phyloP scores from a whole-genome alignment of 1,140 invertebrate species.

The Pseudobourletiella spinata region DNA sequence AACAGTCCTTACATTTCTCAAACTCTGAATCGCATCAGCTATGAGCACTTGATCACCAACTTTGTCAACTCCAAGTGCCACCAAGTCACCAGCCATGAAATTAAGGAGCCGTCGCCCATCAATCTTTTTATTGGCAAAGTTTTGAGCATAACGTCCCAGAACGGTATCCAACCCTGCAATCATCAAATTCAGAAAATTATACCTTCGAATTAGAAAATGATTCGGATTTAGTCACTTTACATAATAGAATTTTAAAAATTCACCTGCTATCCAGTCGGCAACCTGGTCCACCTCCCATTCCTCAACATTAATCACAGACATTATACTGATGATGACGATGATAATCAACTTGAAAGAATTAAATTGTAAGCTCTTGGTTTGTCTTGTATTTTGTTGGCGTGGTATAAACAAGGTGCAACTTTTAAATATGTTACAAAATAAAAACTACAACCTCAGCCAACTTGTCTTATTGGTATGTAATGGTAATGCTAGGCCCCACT shows the following conservation, averaged over 20 bases:
- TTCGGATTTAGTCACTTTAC: background rate
- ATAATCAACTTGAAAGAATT: background rate
- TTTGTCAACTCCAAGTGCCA: conserved; percentile 16
- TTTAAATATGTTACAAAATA: too few relatives aligned
- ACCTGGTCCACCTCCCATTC: conserved; percentile 26
- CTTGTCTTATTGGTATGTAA: too few relatives aligned
- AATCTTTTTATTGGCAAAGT: conserved; percentile 12
- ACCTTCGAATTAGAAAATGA: background rate
- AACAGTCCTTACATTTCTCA: conserved; percentile 21
- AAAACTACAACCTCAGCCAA: too few relatives aligned
- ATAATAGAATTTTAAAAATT: background rate
- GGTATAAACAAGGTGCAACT: too few relatives aligned
- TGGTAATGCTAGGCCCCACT: too few relatives aligned
- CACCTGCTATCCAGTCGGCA: conserved; percentile 30
- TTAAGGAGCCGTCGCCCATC: conserved; percentile 22
- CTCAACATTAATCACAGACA: conserved; percentile 18
- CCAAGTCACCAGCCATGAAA: conserved; percentile 28
- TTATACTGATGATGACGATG: too few relatives aligned
- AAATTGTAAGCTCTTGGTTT: too few relatives aligned
- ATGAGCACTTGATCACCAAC: conserved; percentile 35
- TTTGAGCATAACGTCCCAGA: conserved; percentile 15
- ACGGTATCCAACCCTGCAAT: conserved; percentile 23
- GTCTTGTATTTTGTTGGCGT: too few relatives aligned
- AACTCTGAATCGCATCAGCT: conserved; percentile 24
- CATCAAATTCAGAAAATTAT: background rate